Evolutionary conservation across 2,888 invertebrate species (phyloP), one percentile per base, ranked within the genome.

Genomic region (Cryptocheilus praepositus): DNA sequence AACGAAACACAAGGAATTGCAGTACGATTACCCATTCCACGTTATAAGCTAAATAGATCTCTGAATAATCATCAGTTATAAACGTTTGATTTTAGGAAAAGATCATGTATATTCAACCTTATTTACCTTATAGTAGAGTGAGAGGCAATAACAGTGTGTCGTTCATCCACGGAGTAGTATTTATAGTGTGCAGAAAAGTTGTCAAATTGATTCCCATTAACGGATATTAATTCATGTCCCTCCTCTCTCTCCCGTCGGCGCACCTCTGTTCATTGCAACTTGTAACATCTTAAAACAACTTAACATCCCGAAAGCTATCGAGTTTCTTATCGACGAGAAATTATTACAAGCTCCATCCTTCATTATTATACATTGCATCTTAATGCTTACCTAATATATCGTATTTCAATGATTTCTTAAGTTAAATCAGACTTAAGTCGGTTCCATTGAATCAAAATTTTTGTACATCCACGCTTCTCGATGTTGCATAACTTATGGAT

Each of bases 291-390:
- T 13, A 58, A 45, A 46, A 60, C 60, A 28, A 52, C 51, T 28
- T 60, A n/a, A 46, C 49, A 58, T 49, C 28, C 5, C 36, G 46
- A 60, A 49, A 43, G n/a, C 22, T 45, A 57, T 44, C 22, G n/a
- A 25, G 46, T 36, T 36, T 36, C 45, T 58, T 45, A 58, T 45
- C 22, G n/a, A 15, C n/a, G 13, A 58, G 13, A 16, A 58, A n/a
- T 46, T 46, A 64, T 16, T 59, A 64, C 36, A 36, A 36, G 36
- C 36, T 36, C 57, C 53, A 44, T 64, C 61, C 36, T 16, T 52
- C 53, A 21, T 66, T 70, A 74, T 70, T 56, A 69, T 74, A 73
- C 61, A 69, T 53, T 56, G 55, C 28, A 73, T 63, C 52, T 36
- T 64, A 69, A 55, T 55, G 49, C 56, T 64, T 67, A 64, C 65